A percentile compares a stretch with the other conserved stretches of the same genome.
Conservation (phyloP, 2,888 invertebrate species). For the Erynnis tages region DNA sequence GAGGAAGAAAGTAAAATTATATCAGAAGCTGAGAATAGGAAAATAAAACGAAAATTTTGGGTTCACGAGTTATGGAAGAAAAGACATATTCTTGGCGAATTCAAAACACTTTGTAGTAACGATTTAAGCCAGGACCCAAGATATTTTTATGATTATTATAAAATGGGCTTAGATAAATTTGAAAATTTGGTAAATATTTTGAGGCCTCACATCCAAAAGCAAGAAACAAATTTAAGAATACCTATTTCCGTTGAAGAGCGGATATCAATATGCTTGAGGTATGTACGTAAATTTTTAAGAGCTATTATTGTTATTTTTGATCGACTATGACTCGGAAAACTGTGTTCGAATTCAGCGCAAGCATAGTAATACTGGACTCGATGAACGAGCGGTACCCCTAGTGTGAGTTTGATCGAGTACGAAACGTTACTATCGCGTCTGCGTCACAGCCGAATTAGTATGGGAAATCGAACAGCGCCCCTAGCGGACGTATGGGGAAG, state of each 20-base stretch:
- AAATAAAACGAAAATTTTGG: background rate
- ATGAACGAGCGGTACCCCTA: background rate
- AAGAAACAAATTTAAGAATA: slow-evolving; percentile 32
- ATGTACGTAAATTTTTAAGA: slow-evolving; percentile 28
- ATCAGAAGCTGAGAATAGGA: background rate
- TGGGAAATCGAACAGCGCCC: too few relatives aligned
- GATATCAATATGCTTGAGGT: slow-evolving; percentile 32
- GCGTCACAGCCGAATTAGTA: too few relatives aligned
- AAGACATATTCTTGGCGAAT: background rate
- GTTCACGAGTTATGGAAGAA: background rate
- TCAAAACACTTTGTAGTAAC: background rate
- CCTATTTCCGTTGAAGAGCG: slow-evolving; percentile 33
- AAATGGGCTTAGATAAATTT: background rate
- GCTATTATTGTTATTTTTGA: slow-evolving; percentile 13
- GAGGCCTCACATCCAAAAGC: slow-evolving; percentile 29
- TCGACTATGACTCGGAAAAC: slow-evolving; percentile 6
- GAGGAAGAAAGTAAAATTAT: too few relatives aligned
- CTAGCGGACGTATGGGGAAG: too few relatives aligned
- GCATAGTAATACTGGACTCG: slow-evolving; percentile 1
- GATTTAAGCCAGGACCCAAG: background rate
- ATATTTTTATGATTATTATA: background rate
- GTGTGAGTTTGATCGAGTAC: too few relatives aligned
- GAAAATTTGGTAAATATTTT: slow-evolving; percentile 28
- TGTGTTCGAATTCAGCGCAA: slow-evolving; percentile 7
- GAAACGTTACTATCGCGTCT: too few relatives aligned